Percentiles rank a stretch among this genome's conserved stretches.
phyloP scores from a whole-genome alignment of 2,797 vertebrate genomes.

The Orestias chungarensis region DNA sequence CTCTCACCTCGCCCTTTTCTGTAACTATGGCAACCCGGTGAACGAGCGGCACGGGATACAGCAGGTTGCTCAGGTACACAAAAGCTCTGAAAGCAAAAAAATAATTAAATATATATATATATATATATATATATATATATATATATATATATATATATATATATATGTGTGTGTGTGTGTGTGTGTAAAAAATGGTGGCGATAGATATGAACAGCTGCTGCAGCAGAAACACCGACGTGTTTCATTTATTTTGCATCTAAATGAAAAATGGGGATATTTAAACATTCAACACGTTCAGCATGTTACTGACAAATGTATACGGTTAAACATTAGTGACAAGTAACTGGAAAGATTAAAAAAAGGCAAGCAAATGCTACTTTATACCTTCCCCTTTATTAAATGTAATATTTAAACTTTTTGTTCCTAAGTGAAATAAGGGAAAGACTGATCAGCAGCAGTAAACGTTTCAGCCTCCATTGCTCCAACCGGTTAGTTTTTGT shows the following conservation, averaged over 20 bases:
- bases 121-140: no score
- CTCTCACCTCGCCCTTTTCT: conserved; percentile 96
- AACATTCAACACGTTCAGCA: conserved; percentile 24
- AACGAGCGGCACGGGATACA: conserved; percentile 96
- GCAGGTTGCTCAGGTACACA: conserved; percentile 97
- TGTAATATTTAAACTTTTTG: conserved; percentile 19
- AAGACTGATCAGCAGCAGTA: conserved; percentile 35
- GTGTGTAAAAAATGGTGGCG: conserved; percentile 10
- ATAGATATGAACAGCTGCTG: conserved; percentile 28
- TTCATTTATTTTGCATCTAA: neutral
- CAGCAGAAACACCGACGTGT: neutral
- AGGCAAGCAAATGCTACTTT: conserved; percentile 43
- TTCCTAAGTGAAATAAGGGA: conserved; percentile 72
- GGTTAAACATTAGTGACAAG: conserved; percentile 54
- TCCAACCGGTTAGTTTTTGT: no score
- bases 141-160: no score
- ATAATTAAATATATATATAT: no score
- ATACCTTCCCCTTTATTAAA: neutral
- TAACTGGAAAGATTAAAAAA: conserved; percentile 27
- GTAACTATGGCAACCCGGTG: conserved; percentile 96
- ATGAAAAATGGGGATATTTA: neutral
- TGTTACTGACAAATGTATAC: conserved; percentile 28
- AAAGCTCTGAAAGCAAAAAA: conserved; percentile 85
- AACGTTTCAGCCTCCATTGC: no score
- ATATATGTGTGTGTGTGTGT: no score